These are phyloP conservation scores for Nerophis ophidion DNA, from an alignment of 2,113 vertebrate species.

Conservation along the genomic window DNA sequence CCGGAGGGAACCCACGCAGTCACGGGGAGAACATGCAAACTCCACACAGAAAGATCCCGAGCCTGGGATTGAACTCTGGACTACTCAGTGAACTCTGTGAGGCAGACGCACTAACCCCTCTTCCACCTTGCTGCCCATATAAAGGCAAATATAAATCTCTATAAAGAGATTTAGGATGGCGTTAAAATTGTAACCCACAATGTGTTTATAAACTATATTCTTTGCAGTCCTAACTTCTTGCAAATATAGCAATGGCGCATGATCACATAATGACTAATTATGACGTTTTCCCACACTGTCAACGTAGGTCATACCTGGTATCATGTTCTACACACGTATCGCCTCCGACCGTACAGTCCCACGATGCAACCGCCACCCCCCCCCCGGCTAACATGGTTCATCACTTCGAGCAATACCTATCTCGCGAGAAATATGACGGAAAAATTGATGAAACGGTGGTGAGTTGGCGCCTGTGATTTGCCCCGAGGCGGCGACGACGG, in stretches of 20 bases:
- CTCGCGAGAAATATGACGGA: conserved; percentile 51
- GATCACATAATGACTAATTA: conserved; percentile 7
- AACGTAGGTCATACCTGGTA: conserved; percentile 19
- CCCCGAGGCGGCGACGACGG: conserved; percentile 54
- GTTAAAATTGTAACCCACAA: no score
- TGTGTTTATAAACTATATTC: background rate
- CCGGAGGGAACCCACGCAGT: no score
- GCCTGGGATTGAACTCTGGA: no score
- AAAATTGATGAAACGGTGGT: conserved; percentile 64
- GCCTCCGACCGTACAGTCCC: conserved; percentile 48
- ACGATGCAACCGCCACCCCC: conserved; percentile 8
- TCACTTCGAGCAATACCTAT: background rate
- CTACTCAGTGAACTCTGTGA: no score
- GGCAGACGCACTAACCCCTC: no score
- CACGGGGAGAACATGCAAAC: no score
- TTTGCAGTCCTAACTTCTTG: background rate
- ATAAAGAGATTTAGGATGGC: no score
- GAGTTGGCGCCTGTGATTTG: conserved; percentile 52
- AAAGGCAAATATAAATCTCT: no score
- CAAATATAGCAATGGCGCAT: background rate
- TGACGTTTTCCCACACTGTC: conserved; percentile 18
- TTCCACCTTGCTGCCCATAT: no score
- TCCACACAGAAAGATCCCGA: no score
- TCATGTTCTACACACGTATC: conserved; percentile 37
- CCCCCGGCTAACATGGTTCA: background rate